Evolutionary conservation across 2,888 invertebrate genomes (phyloP).

Genomic region (Lasioglossum morio): DNA sequence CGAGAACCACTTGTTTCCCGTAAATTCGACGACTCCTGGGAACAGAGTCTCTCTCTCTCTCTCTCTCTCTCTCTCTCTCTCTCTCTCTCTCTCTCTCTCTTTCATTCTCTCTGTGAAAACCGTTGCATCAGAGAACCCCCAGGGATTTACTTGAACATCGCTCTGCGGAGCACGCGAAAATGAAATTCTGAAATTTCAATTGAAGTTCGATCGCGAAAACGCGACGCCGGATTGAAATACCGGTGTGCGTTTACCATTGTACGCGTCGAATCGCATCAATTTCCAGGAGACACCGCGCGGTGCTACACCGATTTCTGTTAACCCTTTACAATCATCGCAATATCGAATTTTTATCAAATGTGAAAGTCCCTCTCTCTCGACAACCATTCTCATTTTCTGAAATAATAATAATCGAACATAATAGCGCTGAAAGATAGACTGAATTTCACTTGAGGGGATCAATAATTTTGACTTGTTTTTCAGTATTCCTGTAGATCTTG

Average conservation of each 20-base stretch:
- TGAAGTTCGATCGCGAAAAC: background rate
- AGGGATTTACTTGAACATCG: background rate
- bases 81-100: background rate
- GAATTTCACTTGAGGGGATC: too few relatives aligned
- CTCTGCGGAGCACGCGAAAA: background rate
- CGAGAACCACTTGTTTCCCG: background rate
- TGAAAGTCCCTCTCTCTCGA: too few relatives aligned
- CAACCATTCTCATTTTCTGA: too few relatives aligned
- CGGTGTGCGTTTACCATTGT: background rate
- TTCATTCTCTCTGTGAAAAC: background rate
- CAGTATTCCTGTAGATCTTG: too few relatives aligned
- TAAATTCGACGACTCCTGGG: background rate
- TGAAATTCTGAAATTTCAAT: slow-evolving; percentile 8
- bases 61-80: background rate
- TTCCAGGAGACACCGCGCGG: background rate
- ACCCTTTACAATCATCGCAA: background rate
- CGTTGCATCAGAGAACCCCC: background rate
- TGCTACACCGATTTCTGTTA: background rate
- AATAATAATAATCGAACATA: too few relatives aligned
- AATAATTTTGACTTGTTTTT: too few relatives aligned
- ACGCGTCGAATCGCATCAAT: background rate
- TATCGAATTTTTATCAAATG: too few relatives aligned
- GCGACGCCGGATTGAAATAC: background rate
- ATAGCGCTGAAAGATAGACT: too few relatives aligned
- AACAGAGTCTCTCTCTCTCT: background rate